Conservation (phyloP, 2,113 vertebrate species). For the Jacana jacana region DNA sequence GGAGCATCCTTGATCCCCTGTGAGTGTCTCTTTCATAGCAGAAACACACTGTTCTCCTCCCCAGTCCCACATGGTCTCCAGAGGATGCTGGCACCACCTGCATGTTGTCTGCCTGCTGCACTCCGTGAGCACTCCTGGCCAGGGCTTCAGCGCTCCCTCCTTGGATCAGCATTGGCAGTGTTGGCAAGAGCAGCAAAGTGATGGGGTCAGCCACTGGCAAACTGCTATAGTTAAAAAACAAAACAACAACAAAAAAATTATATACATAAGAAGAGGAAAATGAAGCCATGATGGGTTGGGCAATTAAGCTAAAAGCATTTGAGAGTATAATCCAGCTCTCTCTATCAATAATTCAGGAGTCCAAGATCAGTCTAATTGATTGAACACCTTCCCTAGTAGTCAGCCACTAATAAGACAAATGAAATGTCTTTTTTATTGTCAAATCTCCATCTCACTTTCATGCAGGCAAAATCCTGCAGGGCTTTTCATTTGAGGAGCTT, state of each 20-base stretch:
- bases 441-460: constrained; percentile 58
- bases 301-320: constrained; percentile 91
- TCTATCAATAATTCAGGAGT: constrained; percentile 72
- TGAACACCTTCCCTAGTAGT: constrained; percentile 69
- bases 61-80: not conserved
- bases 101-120: not conserved
- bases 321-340: constrained; percentile 67
- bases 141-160: not conserved
- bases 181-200: not conserved
- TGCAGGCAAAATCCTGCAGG: constrained; percentile 59
- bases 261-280: constrained; percentile 47
- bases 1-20: too few relatives aligned
- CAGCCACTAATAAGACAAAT: constrained; percentile 79
- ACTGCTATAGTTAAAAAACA: not conserved
- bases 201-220: not conserved
- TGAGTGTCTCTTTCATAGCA: accelerated
- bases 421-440: constrained; percentile 64
- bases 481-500: constrained; percentile 46
- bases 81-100: not conserved
- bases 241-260: constrained; percentile 16
- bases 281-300: constrained; percentile 73
- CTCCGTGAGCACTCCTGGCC: accelerated
- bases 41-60: not conserved
- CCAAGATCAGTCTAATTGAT: constrained; percentile 70
- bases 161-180: not conserved